phyloP scores from a whole-genome alignment of 2,888 invertebrate species.

The Chloromyia formosa region DNA sequence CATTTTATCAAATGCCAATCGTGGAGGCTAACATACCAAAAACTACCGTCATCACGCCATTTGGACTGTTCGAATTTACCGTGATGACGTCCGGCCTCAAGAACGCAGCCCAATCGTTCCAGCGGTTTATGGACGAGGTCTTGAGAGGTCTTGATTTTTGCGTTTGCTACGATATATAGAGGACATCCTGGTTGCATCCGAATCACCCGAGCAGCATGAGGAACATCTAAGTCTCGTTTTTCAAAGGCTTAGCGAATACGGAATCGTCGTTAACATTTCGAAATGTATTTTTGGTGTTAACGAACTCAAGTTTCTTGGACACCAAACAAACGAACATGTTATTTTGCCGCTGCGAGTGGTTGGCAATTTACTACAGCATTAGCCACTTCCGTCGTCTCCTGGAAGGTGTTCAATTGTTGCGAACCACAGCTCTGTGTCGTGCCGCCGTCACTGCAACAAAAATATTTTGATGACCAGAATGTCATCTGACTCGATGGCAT shows the following conservation, averaged over 20 bases:
- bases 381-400: not conserved
- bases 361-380: not conserved
- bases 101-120: conserved; percentile 52
- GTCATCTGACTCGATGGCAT: too few relatives aligned
- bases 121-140: too few relatives aligned
- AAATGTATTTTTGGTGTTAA: too few relatives aligned
- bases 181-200: too few relatives aligned
- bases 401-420: not conserved
- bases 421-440: too few relatives aligned
- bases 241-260: not conserved
- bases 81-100: not conserved
- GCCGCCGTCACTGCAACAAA: too few relatives aligned
- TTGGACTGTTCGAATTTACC: too few relatives aligned
- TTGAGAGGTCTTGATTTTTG: too few relatives aligned
- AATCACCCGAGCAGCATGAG: not conserved
- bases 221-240: not conserved
- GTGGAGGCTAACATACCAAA: conserved; percentile 54
- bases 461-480: too few relatives aligned
- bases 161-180: too few relatives aligned
- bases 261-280: not conserved
- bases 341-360: not conserved
- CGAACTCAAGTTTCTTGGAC: not conserved
- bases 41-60: conserved; percentile 57
- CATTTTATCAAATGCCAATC: conserved; percentile 48
- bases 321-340: not conserved